These are phyloP conservation scores for Lates japonicus DNA, from an alignment of 2,797 vertebrate species.

Conservation along the genomic window DNA sequence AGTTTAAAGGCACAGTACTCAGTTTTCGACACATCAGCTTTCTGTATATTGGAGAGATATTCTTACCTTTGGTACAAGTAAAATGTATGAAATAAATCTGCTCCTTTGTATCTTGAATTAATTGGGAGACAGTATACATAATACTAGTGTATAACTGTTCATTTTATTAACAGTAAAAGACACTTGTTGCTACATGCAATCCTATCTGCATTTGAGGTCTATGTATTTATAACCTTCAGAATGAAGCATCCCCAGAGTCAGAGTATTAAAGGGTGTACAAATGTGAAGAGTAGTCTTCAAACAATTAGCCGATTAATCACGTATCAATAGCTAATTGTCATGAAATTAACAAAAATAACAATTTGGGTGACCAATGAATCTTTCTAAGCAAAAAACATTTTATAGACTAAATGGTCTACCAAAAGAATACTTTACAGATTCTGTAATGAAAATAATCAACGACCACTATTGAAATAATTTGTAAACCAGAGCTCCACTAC, in stretches of 20 bases:
- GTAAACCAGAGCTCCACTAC: conserved; percentile 36
- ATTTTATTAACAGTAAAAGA: conserved; percentile 3
- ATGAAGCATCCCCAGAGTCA: background rate
- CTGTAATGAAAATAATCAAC: conserved; percentile 14
- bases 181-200: background rate
- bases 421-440: conserved; percentile 2
- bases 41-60: background rate
- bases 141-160: background rate
- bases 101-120: background rate
- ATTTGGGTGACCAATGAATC: background rate
- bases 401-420: no score
- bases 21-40: background rate
- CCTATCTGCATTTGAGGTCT: background rate
- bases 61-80: background rate
- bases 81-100: background rate
- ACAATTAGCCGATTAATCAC: background rate
- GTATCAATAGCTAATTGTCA: background rate
- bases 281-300: background rate
- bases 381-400: background rate
- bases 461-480: background rate
- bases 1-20: conserved; percentile 42
- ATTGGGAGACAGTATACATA: background rate
- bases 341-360: background rate
- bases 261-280: background rate
- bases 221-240: background rate